Base-by-base conservation (phyloP, 2,888 invertebrate species). In the Drosophila falleni region DNA sequence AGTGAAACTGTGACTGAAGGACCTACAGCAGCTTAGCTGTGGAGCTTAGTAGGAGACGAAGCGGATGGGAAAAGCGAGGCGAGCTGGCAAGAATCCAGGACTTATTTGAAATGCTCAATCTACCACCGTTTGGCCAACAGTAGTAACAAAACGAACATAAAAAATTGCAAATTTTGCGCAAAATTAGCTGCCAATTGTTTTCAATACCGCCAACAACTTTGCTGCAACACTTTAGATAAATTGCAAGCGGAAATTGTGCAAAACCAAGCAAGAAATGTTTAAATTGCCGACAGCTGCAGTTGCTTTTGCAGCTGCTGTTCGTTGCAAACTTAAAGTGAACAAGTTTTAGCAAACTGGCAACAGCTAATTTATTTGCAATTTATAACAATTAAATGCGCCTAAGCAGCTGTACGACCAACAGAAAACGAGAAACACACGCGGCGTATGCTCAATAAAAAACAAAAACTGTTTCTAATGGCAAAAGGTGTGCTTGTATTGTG, bases 151-250 rank as follows among this genome's bases (percentile, higher is more conserved):
- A 41, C 31, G 63, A 70, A 68, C 59, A 64, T 70, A 80, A 86
- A 81, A 85, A 84, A 73, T 73, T 59, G 72, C 65, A 66, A 82
- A 84, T 87, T 87, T 86, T 76, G 75, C 81, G 81, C 75, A 83
- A 86, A 86, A 86, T 86, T 86, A 86, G 86, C 85, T 86, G 85
- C 87, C 86, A 86, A 86, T 86, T 86, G 86, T 86, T 86, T 87
- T 84, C 80, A 65, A 79, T 77, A 72, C 69, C 71, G 70, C 81
- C 76, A 81, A 81, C 80, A 80, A 83, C 63, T 80, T 78, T 47
- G 68, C 68, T 56, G 56, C 56, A 56, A 55, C 16, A 26, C 56
- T 35, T 39, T 54, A 72, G 76, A 76, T 81, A 83, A 76, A 76
- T 80, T 70, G 80, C 63, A 49, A 76, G 68, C 78, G 84, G 86